A percentile compares a stretch with the other conserved stretches of the same genome.
phyloP scores from a whole-genome alignment of 23 tunicate genomes.

The Trididemnum miniatum region DNA sequence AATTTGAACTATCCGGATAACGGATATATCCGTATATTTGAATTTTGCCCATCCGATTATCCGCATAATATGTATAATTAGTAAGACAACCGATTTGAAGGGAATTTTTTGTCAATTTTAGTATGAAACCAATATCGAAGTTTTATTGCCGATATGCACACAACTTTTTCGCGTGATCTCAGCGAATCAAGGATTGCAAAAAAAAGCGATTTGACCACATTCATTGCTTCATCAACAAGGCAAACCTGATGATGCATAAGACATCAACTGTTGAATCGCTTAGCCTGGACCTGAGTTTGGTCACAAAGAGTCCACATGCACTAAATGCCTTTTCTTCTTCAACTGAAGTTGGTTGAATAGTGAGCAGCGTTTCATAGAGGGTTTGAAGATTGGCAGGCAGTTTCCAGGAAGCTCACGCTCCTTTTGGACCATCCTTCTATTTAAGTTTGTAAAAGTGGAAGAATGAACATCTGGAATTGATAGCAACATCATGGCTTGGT shows the following conservation, averaged over 20 bases:
- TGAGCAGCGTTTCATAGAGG: slow-evolving; percentile 49
- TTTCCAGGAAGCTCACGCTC: slow-evolving; percentile 40
- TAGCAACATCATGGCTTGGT: slow-evolving; percentile 44
- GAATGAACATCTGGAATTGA: slow-evolving; percentile 13
- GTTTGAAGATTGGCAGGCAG: slow-evolving; percentile 52
- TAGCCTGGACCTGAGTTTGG: slow-evolving; percentile 40
- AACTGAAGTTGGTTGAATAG: slow-evolving; percentile 37
- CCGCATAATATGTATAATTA: too few relatives aligned
- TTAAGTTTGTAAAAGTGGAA: slow-evolving; percentile 20
- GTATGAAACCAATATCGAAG: too few relatives aligned
- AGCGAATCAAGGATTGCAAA: too few relatives aligned
- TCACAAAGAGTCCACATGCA: slow-evolving; percentile 51
- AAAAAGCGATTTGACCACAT: not conserved
- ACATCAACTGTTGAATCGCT: slow-evolving; percentile 27
- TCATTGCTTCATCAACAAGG: slow-evolving; percentile 11
- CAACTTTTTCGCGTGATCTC: too few relatives aligned
- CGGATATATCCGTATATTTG: too few relatives aligned
- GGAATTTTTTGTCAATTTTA: too few relatives aligned
- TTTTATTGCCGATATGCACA: too few relatives aligned
- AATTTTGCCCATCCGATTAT: too few relatives aligned
- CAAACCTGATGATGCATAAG: slow-evolving; percentile 28
- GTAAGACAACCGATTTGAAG: too few relatives aligned
- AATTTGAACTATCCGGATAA: too few relatives aligned
- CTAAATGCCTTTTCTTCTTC: slow-evolving; percentile 58
- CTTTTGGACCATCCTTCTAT: slow-evolving; percentile 43